Percentiles rank a stretch among this genome's conserved stretches.
Evolutionary conservation across 2,888 invertebrate species (phyloP).

Genomic region (Brachyptera putata): DNA sequence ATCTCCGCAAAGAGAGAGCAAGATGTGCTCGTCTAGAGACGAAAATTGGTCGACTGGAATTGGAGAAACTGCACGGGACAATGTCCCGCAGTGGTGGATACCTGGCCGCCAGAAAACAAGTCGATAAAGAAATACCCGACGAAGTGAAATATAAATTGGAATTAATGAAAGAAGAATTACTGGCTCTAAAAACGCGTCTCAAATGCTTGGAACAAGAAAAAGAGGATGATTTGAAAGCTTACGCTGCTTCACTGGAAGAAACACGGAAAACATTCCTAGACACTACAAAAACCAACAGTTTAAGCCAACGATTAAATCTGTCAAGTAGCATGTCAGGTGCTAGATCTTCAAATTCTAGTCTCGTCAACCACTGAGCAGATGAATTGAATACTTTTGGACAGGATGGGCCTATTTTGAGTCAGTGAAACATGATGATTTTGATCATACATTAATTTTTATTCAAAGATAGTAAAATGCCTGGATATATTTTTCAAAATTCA

Average conservation of each 20-base stretch:
- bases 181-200: conserved; percentile 30
- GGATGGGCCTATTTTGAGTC: too few relatives aligned
- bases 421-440: too few relatives aligned
- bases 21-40: conserved; percentile 23
- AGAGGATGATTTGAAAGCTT: conserved; percentile 34
- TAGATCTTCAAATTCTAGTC: too few relatives aligned
- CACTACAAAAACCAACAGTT: too few relatives aligned
- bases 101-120: neutral
- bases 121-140: neutral
- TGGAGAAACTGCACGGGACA: conserved; percentile 22
- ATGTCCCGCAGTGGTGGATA: neutral
- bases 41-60: conserved; percentile 16
- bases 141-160: conserved; percentile 31
- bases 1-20: conserved; percentile 14
- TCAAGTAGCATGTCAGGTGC: too few relatives aligned
- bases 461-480: too few relatives aligned
- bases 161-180: conserved; percentile 34
- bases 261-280: conserved; percentile 30
- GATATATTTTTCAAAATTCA: neutral
- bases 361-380: too few relatives aligned
- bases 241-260: conserved; percentile 29
- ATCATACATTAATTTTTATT: too few relatives aligned
- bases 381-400: too few relatives aligned
- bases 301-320: too few relatives aligned
- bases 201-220: conserved; percentile 31